Base-by-base conservation (phyloP, 2,888 invertebrate species). In the Hedya salicella region DNA sequence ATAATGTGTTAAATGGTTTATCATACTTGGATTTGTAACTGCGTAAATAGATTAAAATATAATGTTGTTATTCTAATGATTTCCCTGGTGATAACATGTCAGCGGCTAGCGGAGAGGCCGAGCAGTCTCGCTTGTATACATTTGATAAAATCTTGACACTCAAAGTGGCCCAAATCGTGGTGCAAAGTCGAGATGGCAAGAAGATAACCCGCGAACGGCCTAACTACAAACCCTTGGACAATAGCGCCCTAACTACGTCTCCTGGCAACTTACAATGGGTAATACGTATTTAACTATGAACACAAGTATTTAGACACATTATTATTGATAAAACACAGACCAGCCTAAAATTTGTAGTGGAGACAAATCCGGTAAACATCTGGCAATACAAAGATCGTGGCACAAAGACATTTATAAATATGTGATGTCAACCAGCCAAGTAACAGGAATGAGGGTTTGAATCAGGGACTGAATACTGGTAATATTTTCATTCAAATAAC, bases 121-220 rank as follows among this genome's bases (percentile, higher is more conserved):
- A 65, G 44, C 59, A 94, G 80, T 95, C 95, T 78, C 97, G 97
- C 80, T 91, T 98, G 83, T 97, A 97, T 79, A 97, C 97, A 86
- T 98, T 97, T 85, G 96, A 96, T 0, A 98, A 97, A 89, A 96
- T 97, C 86, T 93, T 98, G 73, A 96, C 96, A 13, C 90, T 97
- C 67, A 98, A 98, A 91, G 95, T 97, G 61, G 96, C 96, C 36
- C 98, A 98, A 89, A 96, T 98, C 56, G 97, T 98, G 61, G 97
- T 98, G 17, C 98, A 98, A 88, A 97, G 98, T 62, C 94, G 98
- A 75, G 94, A 97, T 68, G 98, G 98, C 19, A 96, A 96, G 78
- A 97, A 96, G 88, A 95, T 97, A 44, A 83, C 82, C n/a, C 85
- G 86, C 17, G 83, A 85, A 39, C 78, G 74, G 57, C 82, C 76